Base-by-base conservation (phyloP, 2,888 invertebrate genomes). In the Muschampia plurimacula region DNA sequence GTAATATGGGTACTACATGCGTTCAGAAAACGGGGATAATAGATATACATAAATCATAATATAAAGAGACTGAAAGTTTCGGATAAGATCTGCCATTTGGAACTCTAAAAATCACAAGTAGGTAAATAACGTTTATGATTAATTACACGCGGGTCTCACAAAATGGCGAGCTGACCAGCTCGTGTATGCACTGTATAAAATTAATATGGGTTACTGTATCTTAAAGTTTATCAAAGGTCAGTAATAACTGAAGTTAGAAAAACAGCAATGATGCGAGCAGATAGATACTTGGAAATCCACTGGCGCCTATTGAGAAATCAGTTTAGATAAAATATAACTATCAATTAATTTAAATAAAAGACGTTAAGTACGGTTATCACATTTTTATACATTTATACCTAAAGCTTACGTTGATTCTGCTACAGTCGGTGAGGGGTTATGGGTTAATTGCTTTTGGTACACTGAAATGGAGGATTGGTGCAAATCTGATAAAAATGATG, bases 161-260 rank as follows among this genome's bases (percentile, higher is more conserved):
- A 71, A 75, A 79, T 75, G 75, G 74, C 66, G 79, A 83, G 81
- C 82, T 86, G 83, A 85, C 83, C 76, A 77, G 70, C 82, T 85
- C 88, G 86, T 87, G 88, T 79, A 83, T 86, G 83, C 81, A 82
- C 83, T 86, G 84, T 87, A 81, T 85, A 79, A 84, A 85, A 84
- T 84, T 83, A 84, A 87, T 85, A 80, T 84, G 81, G 83, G 77
- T 83, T 83, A 82, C 79, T 80, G 79, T 86, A 88, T 86, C 86
- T 78, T 64, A 80, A 75, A 84, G 92, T 90, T 92, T 92, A 93
- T 93, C 92, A 73, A 64, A 80, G 92, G 93, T 92, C 91, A 90
- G 81, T 82, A 87, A 87, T 85, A 84, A 74, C 72, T 77, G 81
- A 77, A 81, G 82, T 89, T 89, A 90, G 89, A 88, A 90, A 89